These are phyloP conservation scores for Ascaphus truei DNA, from an alignment of 2,113 vertebrate genomes.

Conservation along the genomic window DNA sequence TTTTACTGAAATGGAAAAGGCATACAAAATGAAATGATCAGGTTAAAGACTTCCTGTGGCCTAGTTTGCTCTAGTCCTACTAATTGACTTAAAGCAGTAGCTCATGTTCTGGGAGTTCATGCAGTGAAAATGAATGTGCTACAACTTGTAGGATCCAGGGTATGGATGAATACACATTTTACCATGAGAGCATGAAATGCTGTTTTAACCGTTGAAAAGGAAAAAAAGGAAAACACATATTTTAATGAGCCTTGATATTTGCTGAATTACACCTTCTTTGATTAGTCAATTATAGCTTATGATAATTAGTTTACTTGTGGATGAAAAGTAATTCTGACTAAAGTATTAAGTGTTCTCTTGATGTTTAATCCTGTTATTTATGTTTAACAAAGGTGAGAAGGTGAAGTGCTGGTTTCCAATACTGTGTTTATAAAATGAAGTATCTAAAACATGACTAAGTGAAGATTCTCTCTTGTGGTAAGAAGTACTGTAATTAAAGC, in stretches of 20 bases:
- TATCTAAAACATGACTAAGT: constrained; percentile 17
- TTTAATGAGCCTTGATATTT: too few relatives aligned
- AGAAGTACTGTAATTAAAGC: constrained; percentile 40
- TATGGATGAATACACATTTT: not conserved
- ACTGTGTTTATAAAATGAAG: not conserved
- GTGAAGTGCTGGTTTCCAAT: too few relatives aligned
- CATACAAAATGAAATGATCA: constrained; percentile 16
- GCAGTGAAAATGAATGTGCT: constrained; percentile 9
- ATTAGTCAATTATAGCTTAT: constrained; percentile 12
- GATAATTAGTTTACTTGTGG: not conserved
- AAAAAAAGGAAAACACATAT: not conserved
- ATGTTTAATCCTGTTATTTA: too few relatives aligned
- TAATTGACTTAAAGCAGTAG: constrained; percentile 26
- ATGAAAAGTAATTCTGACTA: not conserved
- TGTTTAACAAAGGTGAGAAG: too few relatives aligned
- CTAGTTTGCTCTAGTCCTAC: not conserved
- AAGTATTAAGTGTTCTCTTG: too few relatives aligned
- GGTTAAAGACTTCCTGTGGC: constrained; percentile 18
- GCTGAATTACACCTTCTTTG: not conserved
- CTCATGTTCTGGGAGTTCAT: constrained; percentile 6
- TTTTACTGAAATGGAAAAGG: constrained; percentile 30
- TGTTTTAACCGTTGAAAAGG: not conserved
- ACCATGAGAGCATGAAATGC: not conserved
- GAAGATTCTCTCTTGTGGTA: constrained; percentile 19
- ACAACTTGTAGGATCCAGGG: not conserved